Evolutionary conservation across 2,113 vertebrate species (phyloP).

Genomic region (Delphinapterus leucas): DNA sequence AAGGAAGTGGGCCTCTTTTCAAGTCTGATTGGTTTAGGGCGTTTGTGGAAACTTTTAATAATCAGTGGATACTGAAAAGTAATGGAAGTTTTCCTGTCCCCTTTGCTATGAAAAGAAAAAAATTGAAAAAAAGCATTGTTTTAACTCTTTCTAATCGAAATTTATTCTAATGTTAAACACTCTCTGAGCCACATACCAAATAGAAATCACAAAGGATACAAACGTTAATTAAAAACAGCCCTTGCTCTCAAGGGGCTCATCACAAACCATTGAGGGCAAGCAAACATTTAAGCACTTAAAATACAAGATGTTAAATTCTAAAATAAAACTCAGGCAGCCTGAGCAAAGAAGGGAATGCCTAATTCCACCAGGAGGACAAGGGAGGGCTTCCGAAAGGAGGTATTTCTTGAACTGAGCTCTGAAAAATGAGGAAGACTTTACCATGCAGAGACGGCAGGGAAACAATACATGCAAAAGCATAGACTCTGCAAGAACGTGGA

Average conservation of each 20-base stretch:
- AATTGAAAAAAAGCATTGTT: constrained; percentile 61
- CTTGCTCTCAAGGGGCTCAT: not conserved
- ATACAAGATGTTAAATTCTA: not conserved
- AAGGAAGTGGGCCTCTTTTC: constrained; percentile 68
- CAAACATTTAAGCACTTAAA: not conserved
- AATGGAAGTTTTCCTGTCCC: constrained; percentile 75
- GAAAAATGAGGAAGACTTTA: not conserved
- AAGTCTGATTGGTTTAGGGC: constrained; percentile 67
- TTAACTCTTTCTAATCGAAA: constrained; percentile 21
- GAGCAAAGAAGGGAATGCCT: not conserved
- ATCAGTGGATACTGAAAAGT: constrained; percentile 69
- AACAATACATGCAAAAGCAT: not conserved
- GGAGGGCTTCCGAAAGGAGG: not conserved
- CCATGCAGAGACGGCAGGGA: not conserved
- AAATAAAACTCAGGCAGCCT: not conserved
- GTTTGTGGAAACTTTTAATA: constrained; percentile 79
- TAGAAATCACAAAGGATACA: not conserved
- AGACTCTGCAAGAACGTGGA: not conserved
- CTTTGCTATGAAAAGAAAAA: constrained; percentile 61
- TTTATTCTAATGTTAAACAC: constrained; percentile 9
- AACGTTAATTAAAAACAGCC: not conserved
- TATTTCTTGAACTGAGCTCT: not conserved
- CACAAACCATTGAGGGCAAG: not conserved
- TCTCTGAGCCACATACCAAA: not conserved
- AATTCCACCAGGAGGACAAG: not conserved